Evolutionary conservation across 1,140 invertebrate genomes (phyloP), one percentile per base, ranked within the genome.

Genomic region (Drosophila azteca): DNA sequence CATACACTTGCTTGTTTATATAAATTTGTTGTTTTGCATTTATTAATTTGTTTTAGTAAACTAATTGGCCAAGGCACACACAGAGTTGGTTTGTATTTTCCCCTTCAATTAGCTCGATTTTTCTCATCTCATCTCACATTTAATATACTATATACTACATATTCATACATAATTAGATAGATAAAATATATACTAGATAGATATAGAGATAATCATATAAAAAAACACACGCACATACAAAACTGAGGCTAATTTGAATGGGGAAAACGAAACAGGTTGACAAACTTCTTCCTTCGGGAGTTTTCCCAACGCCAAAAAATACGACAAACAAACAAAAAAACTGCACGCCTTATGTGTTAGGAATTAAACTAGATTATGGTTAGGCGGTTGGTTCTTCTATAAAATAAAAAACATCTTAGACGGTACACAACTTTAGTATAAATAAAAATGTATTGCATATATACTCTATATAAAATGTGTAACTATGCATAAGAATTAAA

Each of bases 381-480:
- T 85, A 85, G 35, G 82, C 74, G 46, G 35, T 65, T 39, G 35
- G 35, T 39, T 39, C 11, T 78, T 78, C 84, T 85, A 85, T 85
- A 85, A 85, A 87, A 82, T 85, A 85, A 82, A 85, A 85, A 85
- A 85, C 82, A 85, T 85, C 82, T 85, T 85, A 85, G 48, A 53
- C 59, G 63, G 52, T 76, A 76, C 35, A 53, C 74, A 76, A 68
- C 41, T 76, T 76, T 76, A 76, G 44, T 41, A 76, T 76, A 76
- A 75, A 76, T 87, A 87, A 54, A 59, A 85, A 78, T 75, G 67
- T 87, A 82, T 80, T 78, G 76, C 76, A 71, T 78, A 74, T 74
- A 60, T 62, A 61, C 29, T 60, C 62, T 64, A 59, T 53, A 31
- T 68, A 62, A 31, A 50, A 46, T 50, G 53, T 53, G 4, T 41